phyloP scores from a whole-genome alignment of 2,888 invertebrate genomes.

The Anoplius nigerrimus region DNA sequence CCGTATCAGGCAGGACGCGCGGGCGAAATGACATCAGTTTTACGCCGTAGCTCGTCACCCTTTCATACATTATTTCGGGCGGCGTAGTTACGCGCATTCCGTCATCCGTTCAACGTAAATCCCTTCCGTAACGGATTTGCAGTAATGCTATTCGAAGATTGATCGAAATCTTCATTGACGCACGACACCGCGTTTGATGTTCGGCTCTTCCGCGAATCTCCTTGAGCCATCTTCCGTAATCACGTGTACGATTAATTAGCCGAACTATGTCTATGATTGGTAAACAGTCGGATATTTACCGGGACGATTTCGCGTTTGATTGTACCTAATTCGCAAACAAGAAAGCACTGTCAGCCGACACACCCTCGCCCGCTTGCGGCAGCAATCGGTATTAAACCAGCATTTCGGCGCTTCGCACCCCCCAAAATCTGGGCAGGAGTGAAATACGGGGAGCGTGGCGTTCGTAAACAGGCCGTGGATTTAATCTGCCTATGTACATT shows the following conservation, averaged over 20 bases:
- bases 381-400: constrained; percentile 58
- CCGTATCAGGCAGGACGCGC: too few relatives aligned
- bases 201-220: too few relatives aligned
- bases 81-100: too few relatives aligned
- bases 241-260: constrained; percentile 46
- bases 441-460: constrained; percentile 1
- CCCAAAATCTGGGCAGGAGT: constrained; percentile 26
- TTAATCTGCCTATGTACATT: not conserved
- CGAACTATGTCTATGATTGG: constrained; percentile 53
- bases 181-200: too few relatives aligned
- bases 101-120: too few relatives aligned
- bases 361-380: constrained; percentile 56
- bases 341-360: constrained; percentile 59
- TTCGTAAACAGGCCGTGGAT: not conserved
- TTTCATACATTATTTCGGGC: too few relatives aligned
- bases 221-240: too few relatives aligned
- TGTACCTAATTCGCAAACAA: constrained; percentile 70
- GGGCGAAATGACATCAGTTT: too few relatives aligned
- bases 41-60: too few relatives aligned
- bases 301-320: constrained; percentile 69
- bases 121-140: too few relatives aligned
- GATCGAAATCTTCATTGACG: too few relatives aligned
- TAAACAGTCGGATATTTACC: constrained; percentile 62
- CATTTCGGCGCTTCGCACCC: constrained; percentile 44
- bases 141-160: too few relatives aligned